Base-by-base conservation (phyloP, 1,140 invertebrate species). In the Coenobita brevimanus region DNA sequence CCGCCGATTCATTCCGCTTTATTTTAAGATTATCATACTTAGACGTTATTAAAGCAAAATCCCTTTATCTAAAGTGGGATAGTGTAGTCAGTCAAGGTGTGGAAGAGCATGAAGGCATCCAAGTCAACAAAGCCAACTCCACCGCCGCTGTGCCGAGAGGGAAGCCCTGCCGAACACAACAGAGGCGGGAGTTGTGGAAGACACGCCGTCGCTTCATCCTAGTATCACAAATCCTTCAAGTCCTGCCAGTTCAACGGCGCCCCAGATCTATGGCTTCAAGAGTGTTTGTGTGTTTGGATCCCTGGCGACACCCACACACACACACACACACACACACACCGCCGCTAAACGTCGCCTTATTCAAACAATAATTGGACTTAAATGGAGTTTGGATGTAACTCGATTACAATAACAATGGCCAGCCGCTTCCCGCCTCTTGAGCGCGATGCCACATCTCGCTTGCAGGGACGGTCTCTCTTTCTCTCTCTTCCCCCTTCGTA, bases 291-390 rank as follows among this genome's bases (percentile, higher is more conserved):
- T 85, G 64, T 85, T 85, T 85, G 82, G 73, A 38, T 17, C 8
- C 33, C 62, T 41, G 54, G 27, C 67, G 27, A 30, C 85, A 73
- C 78, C 38, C 73, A 88, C 86, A 82, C 79, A 46, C 69, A 73
- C 78, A 60, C 73, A 88, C 86, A 82, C 79, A 46, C 69, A 73
- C 78, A 60, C 73, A 88, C 86, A 82, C 79, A 46, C 69, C 46
- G 67, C 86, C 67, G 43, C 86, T 82, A 82, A 88, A 88, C 64
- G 86, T 79, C 78, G 85, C 86, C 86, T 82, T 88, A 88, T 88
- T 88, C 86, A 88, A 88, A 88, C 86, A 88, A 88, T 88, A 82
- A 88, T 88, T 88, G 86, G 86, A 88, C 86, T 88, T 88, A 88
- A 88, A 88, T 88, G 86, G 86, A 88, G 86, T 88, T 88, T 82